These are phyloP conservation scores for Polia nebulosa DNA, from an alignment of 2,888 invertebrate genomes.

Conservation along the genomic window DNA sequence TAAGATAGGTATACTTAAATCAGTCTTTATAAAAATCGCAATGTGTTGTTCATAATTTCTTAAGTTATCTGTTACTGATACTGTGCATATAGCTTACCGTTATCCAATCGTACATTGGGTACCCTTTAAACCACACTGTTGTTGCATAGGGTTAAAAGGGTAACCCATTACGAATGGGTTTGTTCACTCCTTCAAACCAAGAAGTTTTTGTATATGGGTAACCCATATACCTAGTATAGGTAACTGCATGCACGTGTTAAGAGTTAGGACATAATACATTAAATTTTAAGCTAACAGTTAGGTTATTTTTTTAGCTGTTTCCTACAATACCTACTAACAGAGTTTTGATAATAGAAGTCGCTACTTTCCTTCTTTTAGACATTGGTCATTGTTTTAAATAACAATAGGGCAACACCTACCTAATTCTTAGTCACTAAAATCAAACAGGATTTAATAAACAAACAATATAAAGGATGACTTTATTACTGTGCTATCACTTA, in stretches of 20 bases:
- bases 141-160: too few relatives aligned
- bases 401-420: neutral
- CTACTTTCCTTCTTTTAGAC: neutral
- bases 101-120: too few relatives aligned
- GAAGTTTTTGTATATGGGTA: neutral
- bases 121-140: neutral
- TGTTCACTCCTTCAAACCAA: neutral
- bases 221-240: neutral
- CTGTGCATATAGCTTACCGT: too few relatives aligned
- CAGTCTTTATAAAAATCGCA: too few relatives aligned
- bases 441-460: constrained; percentile 28
- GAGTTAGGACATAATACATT: too few relatives aligned
- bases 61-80: neutral
- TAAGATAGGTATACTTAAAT: too few relatives aligned
- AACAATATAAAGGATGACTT: constrained; percentile 33
- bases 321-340: neutral
- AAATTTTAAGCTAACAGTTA: too few relatives aligned
- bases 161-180: too few relatives aligned
- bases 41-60: neutral
- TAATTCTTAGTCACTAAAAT: constrained; percentile 17
- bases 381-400: constrained; percentile 18
- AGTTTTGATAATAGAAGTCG: neutral
- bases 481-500: constrained; percentile 26
- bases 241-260: too few relatives aligned
- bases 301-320: neutral